A percentile compares a stretch with the other conserved stretches of the same genome.
These are phyloP conservation scores for Halichoeres trimaculatus DNA, from an alignment of 2,113 vertebrate genomes.

Conservation along the genomic window DNA sequence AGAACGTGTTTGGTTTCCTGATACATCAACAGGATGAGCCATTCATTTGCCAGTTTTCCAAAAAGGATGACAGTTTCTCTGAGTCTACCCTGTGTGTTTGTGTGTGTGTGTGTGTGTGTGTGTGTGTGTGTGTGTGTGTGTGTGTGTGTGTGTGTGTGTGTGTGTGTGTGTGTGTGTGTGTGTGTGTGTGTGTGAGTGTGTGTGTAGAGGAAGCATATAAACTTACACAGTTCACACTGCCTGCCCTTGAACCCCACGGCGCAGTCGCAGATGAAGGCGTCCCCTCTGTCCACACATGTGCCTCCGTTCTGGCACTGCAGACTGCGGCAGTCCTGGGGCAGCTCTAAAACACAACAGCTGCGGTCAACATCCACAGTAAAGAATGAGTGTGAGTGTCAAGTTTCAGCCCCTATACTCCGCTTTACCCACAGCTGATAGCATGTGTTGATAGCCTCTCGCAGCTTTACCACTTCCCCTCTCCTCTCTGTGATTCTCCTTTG, in stretches of 20 bases:
- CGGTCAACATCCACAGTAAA: slow-evolving; percentile 53
- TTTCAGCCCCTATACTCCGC: slow-evolving; percentile 57
- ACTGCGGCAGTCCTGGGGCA: slow-evolving; percentile 74
- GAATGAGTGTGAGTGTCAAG: slow-evolving; percentile 34
- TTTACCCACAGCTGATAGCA: slow-evolving; percentile 38
- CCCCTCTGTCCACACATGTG: slow-evolving; percentile 76
- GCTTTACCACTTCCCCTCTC: not conserved
- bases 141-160: not conserved
- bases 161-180: not conserved
- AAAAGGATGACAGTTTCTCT: not conserved
- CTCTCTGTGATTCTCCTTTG: not conserved
- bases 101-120: not conserved
- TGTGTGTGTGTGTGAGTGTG: not conserved
- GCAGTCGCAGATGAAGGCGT: slow-evolving; percentile 86
- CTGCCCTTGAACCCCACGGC: slow-evolving; percentile 88
- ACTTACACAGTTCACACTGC: slow-evolving; percentile 93
- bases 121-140: not conserved
- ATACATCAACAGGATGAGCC: not conserved
- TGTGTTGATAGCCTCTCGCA: slow-evolving; percentile 30
- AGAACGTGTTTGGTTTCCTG: not conserved
- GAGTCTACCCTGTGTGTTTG: not conserved
- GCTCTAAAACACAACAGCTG: slow-evolving; percentile 78
- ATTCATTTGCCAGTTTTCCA: not conserved
- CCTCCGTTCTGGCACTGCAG: slow-evolving; percentile 80
- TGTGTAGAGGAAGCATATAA: slow-evolving; percentile 21